Evolutionary conservation across 2,797 vertebrate species (phyloP), one percentile per base, ranked within the genome.

Genomic region (Enteromius thamalakanensis): DNA sequence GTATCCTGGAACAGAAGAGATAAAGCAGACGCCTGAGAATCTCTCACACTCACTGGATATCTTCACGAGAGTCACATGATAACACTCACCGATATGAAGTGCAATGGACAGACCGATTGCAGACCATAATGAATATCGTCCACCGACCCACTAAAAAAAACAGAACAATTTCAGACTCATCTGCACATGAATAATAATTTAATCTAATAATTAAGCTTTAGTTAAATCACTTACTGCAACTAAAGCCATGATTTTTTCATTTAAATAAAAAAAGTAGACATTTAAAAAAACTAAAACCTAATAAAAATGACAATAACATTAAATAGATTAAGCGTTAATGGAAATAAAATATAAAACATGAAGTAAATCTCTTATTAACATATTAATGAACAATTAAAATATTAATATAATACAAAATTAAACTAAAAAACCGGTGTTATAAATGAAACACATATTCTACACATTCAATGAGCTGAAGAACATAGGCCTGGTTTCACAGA

Each of bases 81-180:
- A 47, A 23, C 76, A 55, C 96, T 58, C 91, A 99, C 98, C 98
- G 68, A 99, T 95, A 3, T 99, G 97, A 87, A 99, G 93, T 7
- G 97, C 97, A n/a, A 99, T 99, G 89, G 97, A 95, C 90, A 99
- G 96, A 85, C 98, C 98, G 29, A 99, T 99, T 2, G 97, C 98
- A 76, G 98, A 99, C 98, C 98, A 99, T 83, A 99, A 88, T 3
- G 98, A 99, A 89, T 98, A 99, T 82, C 97, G 97, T 23, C 98
- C 98, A 81, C 98, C 98, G 70, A 99, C 98, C 98, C 98, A 99
- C 98, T 99, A 85, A 64, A 91, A 91, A 69, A 42, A 42, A 10
- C 40, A 42, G 37, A 40, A 40, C 37, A 1, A 37, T 37, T 37
- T 40, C 37, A 40, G 37, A 40, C 37, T 42, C 40, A 42, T 42